Conservation (phyloP, 2,888 invertebrate species). For the Tetropium fuscum region DNA sequence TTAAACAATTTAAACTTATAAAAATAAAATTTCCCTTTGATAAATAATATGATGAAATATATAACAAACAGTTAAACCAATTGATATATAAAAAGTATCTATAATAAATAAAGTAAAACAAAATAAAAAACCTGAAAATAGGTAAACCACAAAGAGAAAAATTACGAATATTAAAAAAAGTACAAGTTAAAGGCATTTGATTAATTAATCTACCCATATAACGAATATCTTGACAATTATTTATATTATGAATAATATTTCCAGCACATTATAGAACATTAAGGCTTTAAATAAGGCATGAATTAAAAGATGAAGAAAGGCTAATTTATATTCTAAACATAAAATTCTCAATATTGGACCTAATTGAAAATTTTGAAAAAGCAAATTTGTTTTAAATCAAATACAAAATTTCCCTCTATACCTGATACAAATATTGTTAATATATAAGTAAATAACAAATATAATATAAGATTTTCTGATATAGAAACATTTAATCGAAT, state of each 20-base stretch:
- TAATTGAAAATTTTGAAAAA: constrained; percentile 77
- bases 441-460: background rate
- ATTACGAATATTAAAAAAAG: constrained; percentile 64
- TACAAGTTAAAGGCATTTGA: constrained; percentile 68
- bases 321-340: constrained; percentile 67
- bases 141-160: constrained; percentile 64
- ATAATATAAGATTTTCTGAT: background rate
- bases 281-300: too few relatives aligned
- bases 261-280: constrained; percentile 81
- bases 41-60: too few relatives aligned
- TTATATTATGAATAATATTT: constrained; percentile 74
- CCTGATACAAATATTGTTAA: constrained; percentile 47
- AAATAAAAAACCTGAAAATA: constrained; percentile 72
- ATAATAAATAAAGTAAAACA: too few relatives aligned
- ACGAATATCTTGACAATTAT: constrained; percentile 77
- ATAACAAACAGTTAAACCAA: too few relatives aligned
- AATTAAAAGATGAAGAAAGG: constrained; percentile 82
- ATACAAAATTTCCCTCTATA: too few relatives aligned
- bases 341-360: constrained; percentile 76
- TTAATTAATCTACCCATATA: constrained; percentile 68
- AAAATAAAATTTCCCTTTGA: too few relatives aligned
- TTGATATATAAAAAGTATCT: too few relatives aligned
- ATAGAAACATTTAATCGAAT: constrained; percentile 1
- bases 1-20: too few relatives aligned
- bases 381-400: constrained; percentile 84